phyloP scores from a whole-genome alignment of 1,140 invertebrate genomes.

The honey bee (Apis mellifera) region DNA sequence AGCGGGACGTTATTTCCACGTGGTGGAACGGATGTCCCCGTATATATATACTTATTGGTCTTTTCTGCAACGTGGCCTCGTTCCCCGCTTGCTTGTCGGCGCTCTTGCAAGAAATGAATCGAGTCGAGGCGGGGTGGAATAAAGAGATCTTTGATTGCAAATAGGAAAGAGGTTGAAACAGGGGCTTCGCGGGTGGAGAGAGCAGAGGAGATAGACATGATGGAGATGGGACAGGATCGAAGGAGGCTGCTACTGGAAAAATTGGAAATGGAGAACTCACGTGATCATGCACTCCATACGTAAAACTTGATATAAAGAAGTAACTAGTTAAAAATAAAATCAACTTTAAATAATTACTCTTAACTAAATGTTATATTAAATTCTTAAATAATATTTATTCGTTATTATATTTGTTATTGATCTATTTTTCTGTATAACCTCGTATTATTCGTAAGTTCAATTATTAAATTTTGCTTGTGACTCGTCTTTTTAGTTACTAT shows the following conservation, averaged over 20 bases:
- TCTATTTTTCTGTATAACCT: no score
- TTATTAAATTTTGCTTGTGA: no score
- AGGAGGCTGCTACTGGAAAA: neutral
- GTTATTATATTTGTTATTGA: no score
- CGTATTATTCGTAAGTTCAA: no score
- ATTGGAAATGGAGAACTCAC: no score
- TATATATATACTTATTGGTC: conserved; percentile 1
- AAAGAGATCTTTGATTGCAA: conserved; percentile 28
- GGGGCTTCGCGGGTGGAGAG: neutral
- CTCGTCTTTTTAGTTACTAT: no score
- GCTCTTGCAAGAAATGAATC: conserved; percentile 6
- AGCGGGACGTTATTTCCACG: conserved; percentile 56
- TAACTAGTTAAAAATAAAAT: no score
- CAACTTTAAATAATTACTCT: no score
- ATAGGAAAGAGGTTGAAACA: neutral
- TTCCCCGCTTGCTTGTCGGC: conserved; percentile 1
- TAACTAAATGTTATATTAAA: no score
- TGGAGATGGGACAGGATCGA: neutral
- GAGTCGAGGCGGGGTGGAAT: conserved; percentile 1
- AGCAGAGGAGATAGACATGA: neutral
- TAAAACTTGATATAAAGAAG: no score
- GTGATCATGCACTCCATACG: no score
- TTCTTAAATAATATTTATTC: no score
- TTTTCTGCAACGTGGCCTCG: conserved; percentile 22
- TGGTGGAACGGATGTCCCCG: conserved; percentile 55